Percentiles rank a stretch among this genome's conserved stretches.
phyloP scores from a whole-genome alignment of 2,797 vertebrate species.

The Argya squamiceps region DNA sequence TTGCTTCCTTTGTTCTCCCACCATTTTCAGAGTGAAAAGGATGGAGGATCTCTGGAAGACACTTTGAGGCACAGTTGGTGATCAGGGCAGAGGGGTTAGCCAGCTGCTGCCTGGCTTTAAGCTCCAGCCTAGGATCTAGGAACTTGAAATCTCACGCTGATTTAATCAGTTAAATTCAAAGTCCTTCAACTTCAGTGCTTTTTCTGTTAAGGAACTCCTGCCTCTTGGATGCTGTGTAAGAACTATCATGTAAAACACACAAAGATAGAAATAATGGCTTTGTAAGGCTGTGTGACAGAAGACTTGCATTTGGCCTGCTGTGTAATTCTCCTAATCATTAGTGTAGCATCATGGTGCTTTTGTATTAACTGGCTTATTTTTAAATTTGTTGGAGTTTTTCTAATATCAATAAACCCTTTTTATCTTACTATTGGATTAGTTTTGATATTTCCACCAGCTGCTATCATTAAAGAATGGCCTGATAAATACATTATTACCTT shows the following conservation, averaged over 20 bases:
- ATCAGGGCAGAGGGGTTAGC: background rate
- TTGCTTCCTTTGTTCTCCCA: background rate
- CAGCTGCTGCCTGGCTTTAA: background rate
- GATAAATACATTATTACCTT: background rate
- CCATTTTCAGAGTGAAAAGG: background rate
- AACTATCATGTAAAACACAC: background rate
- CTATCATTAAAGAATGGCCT: background rate
- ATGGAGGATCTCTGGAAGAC: background rate
- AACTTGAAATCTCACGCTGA: background rate
- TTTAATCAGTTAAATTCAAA: background rate
- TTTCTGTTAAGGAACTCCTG: background rate
- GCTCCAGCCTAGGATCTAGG: background rate
- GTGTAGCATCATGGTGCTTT: background rate
- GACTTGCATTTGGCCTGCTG: background rate
- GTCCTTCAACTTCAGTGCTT: background rate
- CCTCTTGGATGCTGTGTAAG: background rate
- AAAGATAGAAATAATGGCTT: background rate
- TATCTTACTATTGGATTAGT: background rate
- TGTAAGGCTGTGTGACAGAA: background rate
- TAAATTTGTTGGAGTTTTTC: background rate
- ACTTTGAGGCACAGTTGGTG: background rate
- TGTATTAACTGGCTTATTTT: background rate
- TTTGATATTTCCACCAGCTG: background rate
- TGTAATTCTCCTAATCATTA: background rate
- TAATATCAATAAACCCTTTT: slow-evolving; percentile 37